phyloP scores from a whole-genome alignment of 2,113 vertebrate species.

The Spizaetus ornatus region DNA sequence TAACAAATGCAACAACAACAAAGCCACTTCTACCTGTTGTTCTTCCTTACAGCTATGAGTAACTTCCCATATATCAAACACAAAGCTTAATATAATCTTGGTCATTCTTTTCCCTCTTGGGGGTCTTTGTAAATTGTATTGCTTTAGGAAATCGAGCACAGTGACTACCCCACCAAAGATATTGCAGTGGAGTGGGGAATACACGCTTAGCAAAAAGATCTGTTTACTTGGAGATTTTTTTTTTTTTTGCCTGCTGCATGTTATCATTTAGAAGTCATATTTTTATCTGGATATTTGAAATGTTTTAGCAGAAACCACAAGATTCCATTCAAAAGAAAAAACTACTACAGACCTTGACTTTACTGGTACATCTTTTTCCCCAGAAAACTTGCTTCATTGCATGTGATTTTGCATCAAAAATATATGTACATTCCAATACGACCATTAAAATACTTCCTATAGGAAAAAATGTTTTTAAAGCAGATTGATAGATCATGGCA shows the following conservation, averaged over 20 bases:
- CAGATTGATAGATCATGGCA: not conserved
- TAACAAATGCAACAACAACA: slow-evolving; percentile 58
- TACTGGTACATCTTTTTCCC: rapidly evolving
- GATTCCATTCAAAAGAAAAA: not conserved
- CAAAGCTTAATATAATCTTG: slow-evolving; percentile 1
- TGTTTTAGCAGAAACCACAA: not conserved
- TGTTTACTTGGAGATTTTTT: not conserved
- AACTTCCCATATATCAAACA: slow-evolving; percentile 53
- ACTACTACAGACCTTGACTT: not conserved
- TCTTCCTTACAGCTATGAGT: slow-evolving; percentile 45
- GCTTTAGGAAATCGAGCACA: slow-evolving; percentile 10
- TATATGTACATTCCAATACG: not conserved
- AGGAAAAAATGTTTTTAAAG: not conserved
- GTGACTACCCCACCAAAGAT: not conserved
- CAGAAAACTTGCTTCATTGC: not conserved
- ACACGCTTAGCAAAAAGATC: not conserved
- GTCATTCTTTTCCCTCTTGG: slow-evolving; percentile 18
- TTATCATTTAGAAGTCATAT: not conserved
- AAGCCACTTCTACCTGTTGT: slow-evolving; percentile 10
- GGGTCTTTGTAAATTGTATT: slow-evolving; percentile 25
- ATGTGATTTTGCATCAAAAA: not conserved
- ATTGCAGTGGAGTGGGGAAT: not conserved
- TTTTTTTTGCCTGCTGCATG: not conserved
- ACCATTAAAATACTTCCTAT: not conserved
- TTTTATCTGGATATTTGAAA: not conserved